phyloP scores from a whole-genome alignment of 1,140 invertebrate species.

The Parapsyche elsis region DNA sequence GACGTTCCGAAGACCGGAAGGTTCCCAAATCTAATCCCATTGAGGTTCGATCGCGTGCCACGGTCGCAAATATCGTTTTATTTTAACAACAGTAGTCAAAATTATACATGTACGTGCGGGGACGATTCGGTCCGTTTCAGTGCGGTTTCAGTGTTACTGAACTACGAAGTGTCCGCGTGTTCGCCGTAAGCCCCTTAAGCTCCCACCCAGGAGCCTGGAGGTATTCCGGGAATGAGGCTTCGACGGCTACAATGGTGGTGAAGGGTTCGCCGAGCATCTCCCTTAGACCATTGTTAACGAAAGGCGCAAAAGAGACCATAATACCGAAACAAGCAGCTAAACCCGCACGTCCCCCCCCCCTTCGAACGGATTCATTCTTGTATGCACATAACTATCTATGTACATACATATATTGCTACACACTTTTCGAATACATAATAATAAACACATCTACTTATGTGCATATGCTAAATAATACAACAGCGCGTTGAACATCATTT shows the following conservation, averaged over 20 bases:
- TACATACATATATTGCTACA: no score
- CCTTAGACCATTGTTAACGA: background rate
- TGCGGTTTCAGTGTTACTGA: background rate
- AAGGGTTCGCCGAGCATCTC: slow-evolving; percentile 23
- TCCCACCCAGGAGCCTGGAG: background rate
- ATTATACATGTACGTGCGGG: background rate
- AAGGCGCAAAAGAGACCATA: background rate
- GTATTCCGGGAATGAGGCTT: slow-evolving; percentile 35
- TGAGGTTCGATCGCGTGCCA: slow-evolving; percentile 12
- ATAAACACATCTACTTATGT: no score
- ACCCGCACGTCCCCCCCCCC: background rate
- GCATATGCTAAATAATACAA: no score
- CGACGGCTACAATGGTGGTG: background rate
- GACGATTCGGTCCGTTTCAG: background rate
- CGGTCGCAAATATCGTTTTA: background rate
- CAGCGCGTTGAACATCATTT: no score
- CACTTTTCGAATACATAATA: no score
- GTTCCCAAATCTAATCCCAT: background rate
- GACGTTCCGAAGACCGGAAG: background rate
- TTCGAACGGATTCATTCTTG: background rate
- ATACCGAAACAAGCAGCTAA: background rate
- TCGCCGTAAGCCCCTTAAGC: slow-evolving; percentile 22
- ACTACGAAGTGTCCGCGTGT: slow-evolving; percentile 29
- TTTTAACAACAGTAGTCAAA: background rate
- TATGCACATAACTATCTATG: background rate